Percentiles rank a stretch among this genome's conserved stretches.
Conservation (phyloP, 92 coral and sea anemone genomes). For the Phenganax stokvisi region DNA sequence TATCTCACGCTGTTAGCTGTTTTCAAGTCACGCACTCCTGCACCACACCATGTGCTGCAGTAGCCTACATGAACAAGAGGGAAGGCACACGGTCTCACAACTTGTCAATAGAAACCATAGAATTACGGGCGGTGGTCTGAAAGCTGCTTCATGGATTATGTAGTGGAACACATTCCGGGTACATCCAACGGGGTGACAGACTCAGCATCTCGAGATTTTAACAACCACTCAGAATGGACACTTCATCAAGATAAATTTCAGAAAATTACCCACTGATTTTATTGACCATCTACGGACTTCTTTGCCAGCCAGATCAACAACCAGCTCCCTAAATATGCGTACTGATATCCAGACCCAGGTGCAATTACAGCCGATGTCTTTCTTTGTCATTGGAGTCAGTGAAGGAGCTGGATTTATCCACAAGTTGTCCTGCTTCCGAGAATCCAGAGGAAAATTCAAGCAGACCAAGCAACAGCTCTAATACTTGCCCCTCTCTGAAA, state of each 20-base stretch:
- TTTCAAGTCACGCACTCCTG: not conserved
- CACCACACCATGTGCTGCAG: conserved; percentile 31
- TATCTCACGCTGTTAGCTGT: conserved; percentile 40
- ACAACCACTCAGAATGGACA: not conserved
- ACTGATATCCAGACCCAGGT: conserved; percentile 15
- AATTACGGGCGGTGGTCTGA: conserved; percentile 47
- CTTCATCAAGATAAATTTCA: not conserved
- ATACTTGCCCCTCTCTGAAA: conserved; percentile 49
- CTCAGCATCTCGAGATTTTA: not conserved
- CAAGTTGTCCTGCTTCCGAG: conserved; percentile 45
- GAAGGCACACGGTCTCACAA: conserved; percentile 40
- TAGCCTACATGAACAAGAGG: conserved; percentile 50
- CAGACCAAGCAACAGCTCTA: conserved; percentile 39
- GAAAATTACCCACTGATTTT: not conserved
- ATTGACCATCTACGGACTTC: not conserved
- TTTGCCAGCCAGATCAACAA: not conserved
- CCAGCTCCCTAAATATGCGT: not conserved
- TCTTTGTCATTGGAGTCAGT: conserved; percentile 46
- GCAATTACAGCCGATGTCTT: conserved; percentile 50
- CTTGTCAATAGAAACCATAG: conserved; percentile 38
- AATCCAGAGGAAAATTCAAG: conserved; percentile 33
- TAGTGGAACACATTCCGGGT: conserved; percentile 57
- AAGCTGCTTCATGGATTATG: conserved; percentile 40
- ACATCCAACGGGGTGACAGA: conserved; percentile 60
- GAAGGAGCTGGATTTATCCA: conserved; percentile 41